Evolutionary conservation across 2,888 invertebrate genomes (phyloP), one percentile per base, ranked within the genome.

Genomic region (Rhagonycha lutea): DNA sequence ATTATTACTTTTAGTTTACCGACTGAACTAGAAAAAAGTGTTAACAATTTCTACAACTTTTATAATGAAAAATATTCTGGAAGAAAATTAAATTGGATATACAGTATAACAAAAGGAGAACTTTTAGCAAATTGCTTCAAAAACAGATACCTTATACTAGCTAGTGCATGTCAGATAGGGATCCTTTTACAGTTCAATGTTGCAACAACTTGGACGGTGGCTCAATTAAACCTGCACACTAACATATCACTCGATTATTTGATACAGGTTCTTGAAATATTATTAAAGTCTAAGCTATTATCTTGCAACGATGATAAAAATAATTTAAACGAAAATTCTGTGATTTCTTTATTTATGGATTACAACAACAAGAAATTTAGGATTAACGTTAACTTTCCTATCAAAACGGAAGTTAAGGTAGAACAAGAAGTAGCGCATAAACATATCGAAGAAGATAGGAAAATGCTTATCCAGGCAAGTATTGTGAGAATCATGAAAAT

Each of bases 151-250:
- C 94, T 94, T 3, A 89, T 95, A 71, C 94, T 97, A 92, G 97
- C 98, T 68, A 98, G 98, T 83, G 99, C 99, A 63, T 97, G 98
- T 89, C 99, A 99, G 90, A 99, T 99, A 97, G 97, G 98, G 12
- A 96, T 99, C 70, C 90, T 99, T 67, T 89, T 99, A 75, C 97
- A 98, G 89, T 99, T 95, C 89, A 99, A 99, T 88, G 94, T 94
- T 78, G 93, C 94, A 85, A 94, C 94, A 10, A 91, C 92, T 71
- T 98, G 96, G 92, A 95, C 94, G 10, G 92, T 98, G 61, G 93
- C 94, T 72, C 97, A 98, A 87, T 88, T 99, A 69, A 93, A 93
- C 70, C 95, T 96, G 79, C 94, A 94, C 83, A 97, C 97, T 26
- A 95, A 96, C 85, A 95, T 97, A 85, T 96, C 96, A 88, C 91